These are phyloP conservation scores for Imbricaverruca yamaguchii DNA, from an alignment of 2,888 invertebrate genomes.

Conservation along the genomic window DNA sequence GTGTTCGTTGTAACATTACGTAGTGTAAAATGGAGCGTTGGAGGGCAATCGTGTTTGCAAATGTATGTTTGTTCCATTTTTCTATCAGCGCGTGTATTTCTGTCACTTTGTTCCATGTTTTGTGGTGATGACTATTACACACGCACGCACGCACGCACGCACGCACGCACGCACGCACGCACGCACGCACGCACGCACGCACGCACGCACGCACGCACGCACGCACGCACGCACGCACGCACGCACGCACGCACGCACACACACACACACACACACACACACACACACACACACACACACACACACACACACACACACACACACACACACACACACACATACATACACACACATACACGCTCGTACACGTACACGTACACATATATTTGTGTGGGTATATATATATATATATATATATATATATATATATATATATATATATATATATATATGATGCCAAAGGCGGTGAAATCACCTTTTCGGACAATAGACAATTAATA, in stretches of 20 bases:
- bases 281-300: conserved; percentile 15
- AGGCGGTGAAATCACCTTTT: background rate
- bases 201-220: conserved; percentile 4
- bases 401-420: conserved; percentile 15
- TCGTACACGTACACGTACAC: no score
- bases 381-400: background rate
- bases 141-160: background rate
- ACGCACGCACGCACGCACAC: conserved; percentile 16
- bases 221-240: conserved; percentile 18
- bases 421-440: background rate
- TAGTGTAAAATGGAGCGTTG: no score
- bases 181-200: conserved; percentile 2
- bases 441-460: no score
- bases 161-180: background rate
- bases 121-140: background rate
- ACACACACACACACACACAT: no score
- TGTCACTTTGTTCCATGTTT: no score
- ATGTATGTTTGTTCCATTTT: no score
- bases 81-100: no score
- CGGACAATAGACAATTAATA: background rate
- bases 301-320: no score
- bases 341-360: no score
- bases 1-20: no score
- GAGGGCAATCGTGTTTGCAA: no score
- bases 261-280: conserved; percentile 18